These are phyloP conservation scores for Syngnathus scovelli DNA, from an alignment of 2,113 vertebrate genomes.

Conservation along the genomic window DNA sequence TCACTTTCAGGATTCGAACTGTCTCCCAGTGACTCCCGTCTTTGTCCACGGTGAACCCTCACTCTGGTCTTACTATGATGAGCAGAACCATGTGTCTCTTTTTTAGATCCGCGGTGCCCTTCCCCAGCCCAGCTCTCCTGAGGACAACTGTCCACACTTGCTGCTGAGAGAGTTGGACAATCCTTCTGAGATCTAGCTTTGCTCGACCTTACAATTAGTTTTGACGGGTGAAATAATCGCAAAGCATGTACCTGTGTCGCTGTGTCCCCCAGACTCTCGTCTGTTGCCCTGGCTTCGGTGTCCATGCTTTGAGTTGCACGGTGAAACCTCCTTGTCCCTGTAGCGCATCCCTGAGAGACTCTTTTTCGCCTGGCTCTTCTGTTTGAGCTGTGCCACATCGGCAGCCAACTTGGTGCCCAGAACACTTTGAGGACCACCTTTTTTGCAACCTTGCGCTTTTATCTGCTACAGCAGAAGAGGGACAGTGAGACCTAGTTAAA, in stretches of 20 bases:
- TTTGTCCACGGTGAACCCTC: conserved; percentile 39
- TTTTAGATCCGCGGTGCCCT: conserved; percentile 47
- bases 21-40: conserved; percentile 49
- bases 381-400: conserved; percentile 79
- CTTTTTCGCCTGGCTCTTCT: conserved; percentile 77
- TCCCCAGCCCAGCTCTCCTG: conserved; percentile 62
- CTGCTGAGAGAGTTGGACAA: conserved; percentile 50
- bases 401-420: conserved; percentile 66
- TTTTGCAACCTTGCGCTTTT: conserved; percentile 75
- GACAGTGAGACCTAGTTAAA: conserved; percentile 46
- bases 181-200: conserved; percentile 2
- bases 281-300: conserved; percentile 67
- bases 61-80: conserved; percentile 41
- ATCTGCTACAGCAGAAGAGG: conserved; percentile 65
- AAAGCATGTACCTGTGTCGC: conserved; percentile 67
- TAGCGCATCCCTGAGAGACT: conserved; percentile 69
- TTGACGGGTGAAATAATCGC: not conserved
- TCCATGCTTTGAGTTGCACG: conserved; percentile 72
- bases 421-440: conserved; percentile 61
- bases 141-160: conserved; percentile 66
- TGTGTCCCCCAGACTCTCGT: conserved; percentile 68
- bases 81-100: conserved; percentile 39
- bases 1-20: conserved; percentile 62
- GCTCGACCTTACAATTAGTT: conserved; percentile 3
- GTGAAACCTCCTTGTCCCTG: conserved; percentile 72